Conservation (phyloP, 1,140 invertebrate species). For the Ceratina calcarata region DNA sequence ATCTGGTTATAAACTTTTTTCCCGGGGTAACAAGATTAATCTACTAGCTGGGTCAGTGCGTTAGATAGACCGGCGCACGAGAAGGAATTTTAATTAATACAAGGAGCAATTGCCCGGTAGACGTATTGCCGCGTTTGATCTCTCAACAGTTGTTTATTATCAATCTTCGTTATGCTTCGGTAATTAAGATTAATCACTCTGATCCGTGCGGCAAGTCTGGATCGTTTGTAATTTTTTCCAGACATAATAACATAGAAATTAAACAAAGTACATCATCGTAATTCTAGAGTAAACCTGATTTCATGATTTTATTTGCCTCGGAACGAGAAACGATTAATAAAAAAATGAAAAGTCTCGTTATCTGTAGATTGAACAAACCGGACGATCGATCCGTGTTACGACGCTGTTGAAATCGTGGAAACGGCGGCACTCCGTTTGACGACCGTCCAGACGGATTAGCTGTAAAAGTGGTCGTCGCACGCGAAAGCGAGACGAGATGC, state of each 20-base stretch:
- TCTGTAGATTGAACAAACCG: too few relatives aligned
- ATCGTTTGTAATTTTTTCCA: not conserved
- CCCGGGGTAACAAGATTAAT: not conserved
- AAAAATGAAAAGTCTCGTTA: too few relatives aligned
- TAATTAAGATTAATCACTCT: conserved; percentile 48
- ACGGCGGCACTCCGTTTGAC: not conserved
- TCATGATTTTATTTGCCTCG: too few relatives aligned
- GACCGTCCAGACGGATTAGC: conserved; percentile 24
- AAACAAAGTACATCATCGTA: too few relatives aligned
- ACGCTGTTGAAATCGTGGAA: conserved; percentile 18
- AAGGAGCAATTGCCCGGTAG: not conserved
- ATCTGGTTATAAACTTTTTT: too few relatives aligned
- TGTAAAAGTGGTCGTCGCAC: conserved; percentile 16
- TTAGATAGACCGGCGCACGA: not conserved
- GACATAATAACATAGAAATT: too few relatives aligned
- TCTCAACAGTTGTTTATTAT: conserved; percentile 33
- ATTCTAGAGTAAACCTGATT: too few relatives aligned
- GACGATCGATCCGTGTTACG: not conserved
- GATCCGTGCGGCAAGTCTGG: conserved; percentile 15
- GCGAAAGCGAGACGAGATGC: conserved; percentile 29
- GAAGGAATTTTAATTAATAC: conserved; percentile 38
- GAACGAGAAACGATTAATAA: too few relatives aligned
- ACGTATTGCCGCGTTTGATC: conserved; percentile 38
- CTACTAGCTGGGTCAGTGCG: not conserved
- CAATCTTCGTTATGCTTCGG: conserved; percentile 43